A percentile compares a stretch with the other conserved stretches of the same genome.
Conservation (phyloP, 2,797 vertebrate species). For the Falco cherrug region DNA sequence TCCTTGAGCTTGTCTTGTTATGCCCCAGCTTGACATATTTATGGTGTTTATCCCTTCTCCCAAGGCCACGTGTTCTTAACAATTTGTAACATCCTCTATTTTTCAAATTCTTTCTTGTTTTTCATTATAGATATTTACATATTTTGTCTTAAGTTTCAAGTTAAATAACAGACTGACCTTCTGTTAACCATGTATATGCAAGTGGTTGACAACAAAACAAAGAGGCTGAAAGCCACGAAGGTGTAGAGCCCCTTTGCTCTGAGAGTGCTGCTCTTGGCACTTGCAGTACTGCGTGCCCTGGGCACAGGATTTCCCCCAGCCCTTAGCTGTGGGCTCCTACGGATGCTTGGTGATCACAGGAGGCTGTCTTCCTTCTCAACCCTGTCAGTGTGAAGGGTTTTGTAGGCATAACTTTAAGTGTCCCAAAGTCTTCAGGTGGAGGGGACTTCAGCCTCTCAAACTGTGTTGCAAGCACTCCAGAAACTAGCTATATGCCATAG, state of each 20-base stretch:
- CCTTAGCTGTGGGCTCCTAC: neutral
- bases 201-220: neutral
- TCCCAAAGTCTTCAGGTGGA: neutral
- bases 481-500: neutral
- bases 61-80: no score
- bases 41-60: no score
- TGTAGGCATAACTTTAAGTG: neutral
- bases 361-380: neutral
- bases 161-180: no score
- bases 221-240: neutral
- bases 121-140: no score
- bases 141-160: no score
- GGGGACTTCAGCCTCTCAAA: neutral
- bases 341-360: neutral
- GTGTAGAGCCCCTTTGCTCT: neutral
- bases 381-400: neutral
- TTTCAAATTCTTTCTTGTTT: no score
- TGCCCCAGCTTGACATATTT: no score
- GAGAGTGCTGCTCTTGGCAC: neutral
- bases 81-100: no score
- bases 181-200: no score
- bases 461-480: neutral
- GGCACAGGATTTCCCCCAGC: neutral
- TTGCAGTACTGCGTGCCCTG: neutral
- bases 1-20: no score